phyloP scores from a whole-genome alignment of 2,113 vertebrate species.

The Halcyon malimbica region DNA sequence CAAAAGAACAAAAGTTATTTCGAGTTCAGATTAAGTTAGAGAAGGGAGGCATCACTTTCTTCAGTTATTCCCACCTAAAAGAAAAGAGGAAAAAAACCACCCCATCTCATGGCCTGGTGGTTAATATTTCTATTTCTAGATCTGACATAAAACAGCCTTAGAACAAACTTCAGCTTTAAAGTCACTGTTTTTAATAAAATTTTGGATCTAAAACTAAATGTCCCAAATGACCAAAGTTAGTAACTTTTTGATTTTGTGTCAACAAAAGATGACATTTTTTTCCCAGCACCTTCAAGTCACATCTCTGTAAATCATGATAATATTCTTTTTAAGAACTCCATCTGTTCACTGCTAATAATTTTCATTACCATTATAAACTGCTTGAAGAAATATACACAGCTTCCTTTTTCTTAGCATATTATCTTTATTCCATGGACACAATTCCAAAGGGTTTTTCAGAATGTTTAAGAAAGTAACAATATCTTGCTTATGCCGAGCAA shows the following conservation, averaged over 20 bases:
- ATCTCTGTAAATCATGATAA: conserved; percentile 20
- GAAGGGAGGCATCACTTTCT: conserved; percentile 23
- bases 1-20: conserved; percentile 59
- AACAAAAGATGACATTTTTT: conserved; percentile 48
- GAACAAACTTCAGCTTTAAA: conserved; percentile 7
- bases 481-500: background rate
- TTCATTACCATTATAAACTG: background rate
- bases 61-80: conserved; percentile 11
- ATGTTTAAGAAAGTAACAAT: background rate
- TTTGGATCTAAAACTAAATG: background rate
- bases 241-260: conserved; percentile 15
- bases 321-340: conserved; percentile 18
- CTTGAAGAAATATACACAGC: background rate
- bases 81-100: background rate
- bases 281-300: conserved; percentile 23
- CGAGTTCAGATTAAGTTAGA: conserved; percentile 45
- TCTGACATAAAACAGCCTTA: background rate
- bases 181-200: conserved; percentile 5
- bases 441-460: conserved; percentile 34
- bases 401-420: conserved; percentile 53
- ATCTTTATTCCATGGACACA: conserved; percentile 4
- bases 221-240: background rate
- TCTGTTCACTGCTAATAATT: conserved; percentile 21
- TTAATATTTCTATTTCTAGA: conserved; percentile 35
- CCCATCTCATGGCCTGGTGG: background rate